phyloP scores from a whole-genome alignment of 1,140 invertebrate genomes.

The Nomia melanderi region DNA sequence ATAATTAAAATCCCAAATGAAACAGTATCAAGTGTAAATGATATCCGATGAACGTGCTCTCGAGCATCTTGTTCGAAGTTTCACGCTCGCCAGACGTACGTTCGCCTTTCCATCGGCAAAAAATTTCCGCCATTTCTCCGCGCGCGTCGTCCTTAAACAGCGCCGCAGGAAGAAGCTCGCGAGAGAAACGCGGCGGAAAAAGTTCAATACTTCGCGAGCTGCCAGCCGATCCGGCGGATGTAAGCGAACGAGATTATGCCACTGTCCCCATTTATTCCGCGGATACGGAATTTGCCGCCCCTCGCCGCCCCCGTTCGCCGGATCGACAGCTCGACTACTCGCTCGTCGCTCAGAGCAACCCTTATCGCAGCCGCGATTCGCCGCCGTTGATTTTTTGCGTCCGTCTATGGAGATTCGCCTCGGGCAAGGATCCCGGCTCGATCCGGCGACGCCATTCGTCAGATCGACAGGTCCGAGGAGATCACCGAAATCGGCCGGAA shows the following conservation, averaged over 20 bases:
- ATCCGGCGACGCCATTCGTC: background rate
- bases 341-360: too few relatives aligned
- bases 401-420: background rate
- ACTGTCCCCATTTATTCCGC: background rate
- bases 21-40: too few relatives aligned
- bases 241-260: background rate
- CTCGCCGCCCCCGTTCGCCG: background rate
- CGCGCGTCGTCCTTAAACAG: too few relatives aligned
- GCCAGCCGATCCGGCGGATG: background rate
- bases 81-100: too few relatives aligned
- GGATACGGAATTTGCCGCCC: background rate
- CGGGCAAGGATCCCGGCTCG: background rate
- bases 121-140: too few relatives aligned
- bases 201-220: background rate
- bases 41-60: too few relatives aligned
- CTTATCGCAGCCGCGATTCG: background rate
- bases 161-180: background rate
- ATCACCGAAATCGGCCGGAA: background rate
- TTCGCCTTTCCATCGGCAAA: too few relatives aligned
- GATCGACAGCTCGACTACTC: background rate
- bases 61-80: too few relatives aligned
- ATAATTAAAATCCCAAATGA: too few relatives aligned
- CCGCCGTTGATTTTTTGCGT: background rate
- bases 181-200: background rate
- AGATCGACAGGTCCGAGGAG: background rate